Base-by-base conservation (phyloP, 2,888 invertebrate genomes). In the Temnothorax unifasciatus region DNA sequence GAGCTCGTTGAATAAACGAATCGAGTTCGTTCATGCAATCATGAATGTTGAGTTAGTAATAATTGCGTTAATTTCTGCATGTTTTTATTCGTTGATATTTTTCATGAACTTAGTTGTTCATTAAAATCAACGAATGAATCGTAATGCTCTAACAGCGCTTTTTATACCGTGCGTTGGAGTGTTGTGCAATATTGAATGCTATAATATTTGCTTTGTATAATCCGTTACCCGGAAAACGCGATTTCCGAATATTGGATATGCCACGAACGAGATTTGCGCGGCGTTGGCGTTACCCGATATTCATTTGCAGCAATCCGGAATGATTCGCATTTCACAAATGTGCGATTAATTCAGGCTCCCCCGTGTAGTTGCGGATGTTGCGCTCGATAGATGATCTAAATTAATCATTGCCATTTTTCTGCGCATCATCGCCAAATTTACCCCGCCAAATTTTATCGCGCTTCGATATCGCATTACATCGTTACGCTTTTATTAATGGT, bases 221-320 rank as follows among this genome's bases (percentile, higher is more conserved):
- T 81, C 59, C 44, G 66, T 25, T 81, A 71, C 8, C 73, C 59
- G 79, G 79, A 73, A 81, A 81, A 81, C 61, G 47, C 71, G 73
- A 81, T 81, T 81, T 73, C 79, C 59, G 79, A 81, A 81, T 81
- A 81, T 81, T 81, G 79, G 73, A 81, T 81, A 73, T 50, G 38
- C 79, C 79, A 38, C 73, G 73, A 79, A 79, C 73, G 79, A 81
- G 59, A 61, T 81, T 81, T 73, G 79, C 61, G 13, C 73, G 59
- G 73, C 59, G 79, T 81, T 81, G 59, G 73, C 59, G 79, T 81
- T 81, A 81, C 59, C 71, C 73, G 79, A 81, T 81, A 81, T 81
- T 81, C 79, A 81, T 81, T 81, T 81, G 79, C 79, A 81, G 79
- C 79, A 81, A 81, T 81, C 73, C 79, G 79, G 73, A 81, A 81